Base-by-base conservation (phyloP, 2,113 vertebrate genomes). In the Gracilinanus agilis region DNA sequence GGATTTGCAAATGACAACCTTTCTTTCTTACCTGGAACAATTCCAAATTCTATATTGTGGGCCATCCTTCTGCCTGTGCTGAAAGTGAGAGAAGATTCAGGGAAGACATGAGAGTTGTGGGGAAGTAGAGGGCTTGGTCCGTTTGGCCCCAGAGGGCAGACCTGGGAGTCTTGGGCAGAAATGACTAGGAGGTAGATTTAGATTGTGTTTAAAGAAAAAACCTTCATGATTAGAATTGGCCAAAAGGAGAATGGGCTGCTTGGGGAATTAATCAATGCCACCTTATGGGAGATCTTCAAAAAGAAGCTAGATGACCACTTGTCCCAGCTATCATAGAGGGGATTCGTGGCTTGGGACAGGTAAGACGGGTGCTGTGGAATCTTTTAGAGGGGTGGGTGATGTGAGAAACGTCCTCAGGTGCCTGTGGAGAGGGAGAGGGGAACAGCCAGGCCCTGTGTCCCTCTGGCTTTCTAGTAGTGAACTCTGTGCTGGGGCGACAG, bases 1-100 rank as follows among this genome's bases (percentile, higher is more conserved):
- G 44, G 29, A 95, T 90, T 90, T 93, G 44, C 54, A 34, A 53
- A 94, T 93, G 96, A 92, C 34, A 90, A 75, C 55, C 61, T 49
- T 53, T 55, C 0, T 93, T 96, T 94, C 58, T 4, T 90, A 44
- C 90, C 90, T 92, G 61, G 53, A 96, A 44, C 6, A 91, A 88
- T 92, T 97, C 40, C 56, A 10, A 94, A 90, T 91, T 96, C 58
- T 89, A 49, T 83, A 83, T 61, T 34, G 58, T 29, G 58, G 29
- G 11, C 11, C 58, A 61, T 13, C 58, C 49, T 49, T 49, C 5
- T 61, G 10, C 34, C 29, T 67, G 29, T 67, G 61, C 61, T 67
- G 0, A 67, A 67, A 34, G 29, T 67, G 13, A 67, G 56, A 61
- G 9, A 67, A 67, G 34, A 67, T n/a, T 67, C 61, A 67, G 61